phyloP scores from a whole-genome alignment of 2,113 vertebrate species.

The Phoxinus phoxinus region DNA sequence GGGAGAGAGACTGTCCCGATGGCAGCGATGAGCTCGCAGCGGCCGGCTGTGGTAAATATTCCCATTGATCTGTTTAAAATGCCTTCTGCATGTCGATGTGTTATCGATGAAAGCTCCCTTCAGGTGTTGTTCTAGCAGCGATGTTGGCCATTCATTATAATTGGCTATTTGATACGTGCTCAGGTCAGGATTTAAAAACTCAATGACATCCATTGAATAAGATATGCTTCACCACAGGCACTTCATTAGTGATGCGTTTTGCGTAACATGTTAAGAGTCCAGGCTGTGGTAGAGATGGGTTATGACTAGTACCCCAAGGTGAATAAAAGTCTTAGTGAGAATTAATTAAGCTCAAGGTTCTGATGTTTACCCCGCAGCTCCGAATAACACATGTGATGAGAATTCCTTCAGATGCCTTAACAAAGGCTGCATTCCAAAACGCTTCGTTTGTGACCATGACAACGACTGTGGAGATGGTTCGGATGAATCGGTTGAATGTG shows the following conservation, averaged over 20 bases:
- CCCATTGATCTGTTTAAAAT: slow-evolving; percentile 25
- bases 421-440: slow-evolving; percentile 90
- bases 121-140: neutral
- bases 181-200: slow-evolving; percentile 9
- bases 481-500: slow-evolving; percentile 92
- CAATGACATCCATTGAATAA: slow-evolving; percentile 7
- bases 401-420: slow-evolving; percentile 92
- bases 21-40: slow-evolving; percentile 94
- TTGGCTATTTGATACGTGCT: slow-evolving; percentile 6
- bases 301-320: slow-evolving; percentile 2
- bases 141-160: slow-evolving; percentile 35
- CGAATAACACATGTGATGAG: slow-evolving; percentile 95
- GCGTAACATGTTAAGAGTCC: neutral
- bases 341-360: slow-evolving; percentile 24
- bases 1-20: slow-evolving; percentile 93
- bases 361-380: slow-evolving; percentile 77
- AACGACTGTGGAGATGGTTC: slow-evolving; percentile 96
- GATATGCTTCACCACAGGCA: slow-evolving; percentile 6
- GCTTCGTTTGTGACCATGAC: slow-evolving; percentile 94
- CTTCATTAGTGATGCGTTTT: neutral
- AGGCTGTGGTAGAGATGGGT: neutral
- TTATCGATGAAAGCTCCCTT: slow-evolving; percentile 12
- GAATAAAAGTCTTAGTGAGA: neutral
- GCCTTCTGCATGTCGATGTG: slow-evolving; percentile 42
- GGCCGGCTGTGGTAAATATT: slow-evolving; percentile 88